phyloP scores from a whole-genome alignment of 2,888 invertebrate species.

The Sarcophaga subvicina region DNA sequence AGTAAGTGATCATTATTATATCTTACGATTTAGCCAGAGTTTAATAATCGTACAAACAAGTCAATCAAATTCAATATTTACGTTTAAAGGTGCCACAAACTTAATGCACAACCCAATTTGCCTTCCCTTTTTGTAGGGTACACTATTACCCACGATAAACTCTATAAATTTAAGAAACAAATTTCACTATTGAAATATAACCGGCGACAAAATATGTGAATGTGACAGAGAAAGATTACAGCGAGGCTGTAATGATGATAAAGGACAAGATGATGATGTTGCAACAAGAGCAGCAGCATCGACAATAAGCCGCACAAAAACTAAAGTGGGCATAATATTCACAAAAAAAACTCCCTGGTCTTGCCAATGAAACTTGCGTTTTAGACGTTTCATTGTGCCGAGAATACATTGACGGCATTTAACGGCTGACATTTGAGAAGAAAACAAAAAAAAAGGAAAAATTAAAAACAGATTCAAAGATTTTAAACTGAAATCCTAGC shows the following conservation, averaged over 20 bases:
- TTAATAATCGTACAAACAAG: too few species aligned
- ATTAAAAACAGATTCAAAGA: slow-evolving; percentile 43
- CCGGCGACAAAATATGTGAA: slow-evolving; percentile 68
- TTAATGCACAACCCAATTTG: too few species aligned
- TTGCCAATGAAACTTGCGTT: slow-evolving; percentile 14
- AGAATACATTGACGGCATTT: slow-evolving; percentile 59
- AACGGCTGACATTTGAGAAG: slow-evolving; percentile 58
- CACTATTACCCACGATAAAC: background rate
- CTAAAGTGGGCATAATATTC: slow-evolving; percentile 34
- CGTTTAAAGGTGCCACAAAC: too few species aligned
- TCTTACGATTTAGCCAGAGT: too few species aligned
- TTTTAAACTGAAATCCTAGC: slow-evolving; percentile 57
- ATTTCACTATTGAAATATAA: slow-evolving; percentile 64
- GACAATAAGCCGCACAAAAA: slow-evolving; percentile 1
- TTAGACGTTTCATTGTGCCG: slow-evolving; percentile 21
- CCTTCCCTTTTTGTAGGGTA: too few species aligned
- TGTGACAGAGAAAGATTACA: slow-evolving; percentile 68
- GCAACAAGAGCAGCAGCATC: slow-evolving; percentile 9
- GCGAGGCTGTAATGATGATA: slow-evolving; percentile 42
- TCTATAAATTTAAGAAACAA: slow-evolving; percentile 47
- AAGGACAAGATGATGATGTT: slow-evolving; percentile 44
- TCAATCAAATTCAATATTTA: too few species aligned
- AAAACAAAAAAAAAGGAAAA: slow-evolving; percentile 19
- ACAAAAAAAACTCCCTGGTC: slow-evolving; percentile 2
- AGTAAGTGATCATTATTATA: too few species aligned